phyloP scores from a whole-genome alignment of 2,113 vertebrate genomes.

The Rhinopomastus cyanomelas region DNA sequence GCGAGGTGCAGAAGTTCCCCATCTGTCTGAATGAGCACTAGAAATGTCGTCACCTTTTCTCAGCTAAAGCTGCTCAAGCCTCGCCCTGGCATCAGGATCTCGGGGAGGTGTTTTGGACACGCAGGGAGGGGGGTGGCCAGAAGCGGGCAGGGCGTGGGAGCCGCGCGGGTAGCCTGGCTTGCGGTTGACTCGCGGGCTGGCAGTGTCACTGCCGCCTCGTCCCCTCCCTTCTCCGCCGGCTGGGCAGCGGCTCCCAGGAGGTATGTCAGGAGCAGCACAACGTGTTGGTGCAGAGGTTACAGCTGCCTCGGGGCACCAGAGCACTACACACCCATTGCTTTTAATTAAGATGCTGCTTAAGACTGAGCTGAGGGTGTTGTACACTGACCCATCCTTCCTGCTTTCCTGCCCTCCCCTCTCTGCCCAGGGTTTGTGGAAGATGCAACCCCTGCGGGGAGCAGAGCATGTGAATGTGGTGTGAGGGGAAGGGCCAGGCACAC shows the following conservation, averaged over 20 bases:
- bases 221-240: neutral
- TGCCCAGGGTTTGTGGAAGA: neutral
- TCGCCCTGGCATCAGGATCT: neutral
- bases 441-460: neutral
- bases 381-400: neutral
- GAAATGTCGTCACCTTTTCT: neutral
- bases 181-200: neutral
- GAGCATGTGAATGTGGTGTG: neutral
- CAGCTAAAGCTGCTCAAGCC: neutral
- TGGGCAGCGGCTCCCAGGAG: neutral
- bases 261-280: neutral
- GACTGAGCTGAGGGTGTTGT: neutral
- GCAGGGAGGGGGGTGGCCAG: neutral
- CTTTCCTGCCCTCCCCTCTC: neutral
- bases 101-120: neutral
- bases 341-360: constrained; percentile 44
- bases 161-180: neutral
- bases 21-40: neutral
- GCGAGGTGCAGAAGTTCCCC: neutral
- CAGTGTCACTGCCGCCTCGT: neutral
- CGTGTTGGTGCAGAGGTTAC: constrained; percentile 35
- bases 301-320: neutral
- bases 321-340: constrained; percentile 28
- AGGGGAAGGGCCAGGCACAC: neutral
- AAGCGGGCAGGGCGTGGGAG: neutral